Evolutionary conservation across 1,140 invertebrate species (phyloP).

Genomic region (Aphidius gifuensis): DNA sequence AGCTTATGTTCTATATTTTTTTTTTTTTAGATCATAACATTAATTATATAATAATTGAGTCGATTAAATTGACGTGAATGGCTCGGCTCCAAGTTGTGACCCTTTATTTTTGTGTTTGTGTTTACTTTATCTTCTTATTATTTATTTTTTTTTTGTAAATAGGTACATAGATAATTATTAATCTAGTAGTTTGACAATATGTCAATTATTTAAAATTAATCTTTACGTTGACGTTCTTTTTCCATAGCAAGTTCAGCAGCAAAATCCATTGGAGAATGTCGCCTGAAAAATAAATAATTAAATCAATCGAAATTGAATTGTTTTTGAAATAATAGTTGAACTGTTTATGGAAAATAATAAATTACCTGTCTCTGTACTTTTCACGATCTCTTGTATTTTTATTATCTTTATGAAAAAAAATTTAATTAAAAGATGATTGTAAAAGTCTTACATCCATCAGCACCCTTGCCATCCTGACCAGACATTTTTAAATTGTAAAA

Average conservation of each 20-base stretch:
- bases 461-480: too few species aligned
- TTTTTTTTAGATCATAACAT: conserved; percentile 8
- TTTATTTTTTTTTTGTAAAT: conserved; percentile 18
- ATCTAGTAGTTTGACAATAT: conserved; percentile 14
- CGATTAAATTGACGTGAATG: conserved; percentile 25
- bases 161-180: conserved; percentile 31
- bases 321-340: conserved; percentile 7
- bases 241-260: conserved; percentile 50
- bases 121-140: conserved; percentile 1
- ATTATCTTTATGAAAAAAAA: too few species aligned
- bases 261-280: conserved; percentile 50
- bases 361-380: conserved; percentile 45
- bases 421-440: too few species aligned
- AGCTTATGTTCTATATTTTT: conserved; percentile 29
- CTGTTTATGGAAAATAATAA: not conserved
- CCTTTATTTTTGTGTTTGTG: not conserved
- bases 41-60: conserved; percentile 13
- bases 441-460: too few species aligned
- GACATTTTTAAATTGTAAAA: too few species aligned
- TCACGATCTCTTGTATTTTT: conserved; percentile 46
- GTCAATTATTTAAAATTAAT: conserved; percentile 26
- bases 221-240: conserved; percentile 51
- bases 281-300: conserved; percentile 32
- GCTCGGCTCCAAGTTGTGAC: conserved; percentile 35
- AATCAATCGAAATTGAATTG: conserved; percentile 12